Evolutionary conservation across 2,113 vertebrate genomes (phyloP).

Genomic region (Cyprinodon tularosa): DNA sequence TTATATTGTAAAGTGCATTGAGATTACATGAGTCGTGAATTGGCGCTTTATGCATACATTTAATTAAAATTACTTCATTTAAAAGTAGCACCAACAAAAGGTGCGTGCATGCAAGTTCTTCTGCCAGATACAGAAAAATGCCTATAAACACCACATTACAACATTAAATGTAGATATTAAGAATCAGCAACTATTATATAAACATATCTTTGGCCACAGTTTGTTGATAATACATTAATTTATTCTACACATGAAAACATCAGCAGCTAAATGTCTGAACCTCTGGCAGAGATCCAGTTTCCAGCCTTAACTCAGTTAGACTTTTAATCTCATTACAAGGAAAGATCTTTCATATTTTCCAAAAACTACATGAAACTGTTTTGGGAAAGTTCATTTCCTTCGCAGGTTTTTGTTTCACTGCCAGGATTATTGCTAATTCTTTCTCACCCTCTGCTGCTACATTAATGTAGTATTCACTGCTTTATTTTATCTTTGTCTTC

Average conservation of each 20-base stretch:
- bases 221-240: constrained; percentile 56
- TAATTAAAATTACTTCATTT: too few species aligned
- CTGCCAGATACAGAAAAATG: too few species aligned
- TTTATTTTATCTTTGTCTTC: constrained; percentile 21
- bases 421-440: constrained; percentile 1
- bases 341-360: constrained; percentile 36
- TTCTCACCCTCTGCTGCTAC: not conserved
- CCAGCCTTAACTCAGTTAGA: constrained; percentile 43
- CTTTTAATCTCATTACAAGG: constrained; percentile 54
- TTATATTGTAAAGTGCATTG: too few species aligned
- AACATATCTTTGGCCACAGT: constrained; percentile 51
- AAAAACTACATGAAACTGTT: constrained; percentile 33
- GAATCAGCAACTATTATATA: constrained; percentile 49
- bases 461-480: not conserved
- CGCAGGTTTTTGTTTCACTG: constrained; percentile 14
- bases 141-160: too few species aligned
- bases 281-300: constrained; percentile 47
- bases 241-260: constrained; percentile 54
- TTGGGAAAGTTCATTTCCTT: constrained; percentile 30
- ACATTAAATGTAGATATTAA: constrained; percentile 13
- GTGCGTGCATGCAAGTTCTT: too few species aligned
- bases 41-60: too few species aligned
- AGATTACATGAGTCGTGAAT: too few species aligned
- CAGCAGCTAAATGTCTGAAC: constrained; percentile 52
- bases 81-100: too few species aligned